Conservation (phyloP, 2,888 invertebrate genomes). For the Melanostoma mellinum region DNA sequence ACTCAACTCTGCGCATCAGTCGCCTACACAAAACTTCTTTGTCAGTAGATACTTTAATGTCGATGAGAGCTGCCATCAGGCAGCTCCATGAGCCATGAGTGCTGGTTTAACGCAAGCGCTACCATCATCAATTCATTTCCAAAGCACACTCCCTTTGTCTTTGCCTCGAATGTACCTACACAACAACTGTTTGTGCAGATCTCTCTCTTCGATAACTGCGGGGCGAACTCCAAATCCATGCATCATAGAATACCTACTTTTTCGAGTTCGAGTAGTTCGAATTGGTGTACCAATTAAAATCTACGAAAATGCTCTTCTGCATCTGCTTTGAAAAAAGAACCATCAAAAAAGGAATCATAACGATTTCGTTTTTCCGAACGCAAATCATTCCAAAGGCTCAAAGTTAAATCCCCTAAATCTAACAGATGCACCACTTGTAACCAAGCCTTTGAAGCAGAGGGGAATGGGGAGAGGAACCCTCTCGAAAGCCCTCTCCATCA, state of each 20-base stretch:
- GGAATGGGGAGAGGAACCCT: too few species aligned
- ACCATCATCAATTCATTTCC: slow-evolving; percentile 6
- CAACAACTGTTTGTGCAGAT: not conserved
- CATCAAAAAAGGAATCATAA: too few species aligned
- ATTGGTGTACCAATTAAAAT: not conserved
- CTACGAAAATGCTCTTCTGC: not conserved
- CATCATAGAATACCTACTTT: too few species aligned
- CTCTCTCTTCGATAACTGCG: slow-evolving; percentile 2
- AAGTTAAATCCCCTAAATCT: not conserved
- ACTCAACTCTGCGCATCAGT: slow-evolving; percentile 39
- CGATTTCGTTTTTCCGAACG: too few species aligned
- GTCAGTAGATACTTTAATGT: slow-evolving; percentile 15
- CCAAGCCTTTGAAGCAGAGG: not conserved
- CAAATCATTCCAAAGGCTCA: not conserved
- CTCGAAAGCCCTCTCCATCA: slow-evolving; percentile 1
- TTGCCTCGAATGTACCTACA: not conserved
- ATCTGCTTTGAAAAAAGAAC: too few species aligned
- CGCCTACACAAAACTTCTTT: slow-evolving; percentile 48
- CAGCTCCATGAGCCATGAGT: too few species aligned
- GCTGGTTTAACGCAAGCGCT: slow-evolving; percentile 16
- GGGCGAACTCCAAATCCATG: not conserved
- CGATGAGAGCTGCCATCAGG: slow-evolving; percentile 15
- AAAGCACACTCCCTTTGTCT: not conserved
- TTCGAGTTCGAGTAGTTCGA: not conserved
- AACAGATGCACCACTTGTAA: not conserved